Evolutionary conservation across 1,140 invertebrate species (phyloP).

Genomic region (Ylistrum balloti): DNA sequence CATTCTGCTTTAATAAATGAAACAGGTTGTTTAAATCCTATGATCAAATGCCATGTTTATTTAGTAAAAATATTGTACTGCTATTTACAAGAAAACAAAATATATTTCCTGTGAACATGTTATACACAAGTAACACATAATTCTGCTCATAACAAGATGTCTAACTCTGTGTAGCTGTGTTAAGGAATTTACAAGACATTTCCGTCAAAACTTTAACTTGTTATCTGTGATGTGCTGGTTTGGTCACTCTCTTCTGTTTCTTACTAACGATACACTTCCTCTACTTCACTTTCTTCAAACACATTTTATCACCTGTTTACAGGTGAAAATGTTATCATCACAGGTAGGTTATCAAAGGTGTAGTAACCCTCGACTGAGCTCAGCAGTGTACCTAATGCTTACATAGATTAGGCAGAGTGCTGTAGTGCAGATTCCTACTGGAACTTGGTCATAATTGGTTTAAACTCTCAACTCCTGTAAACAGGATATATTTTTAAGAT

Average conservation of each 20-base stretch:
- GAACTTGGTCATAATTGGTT: no score
- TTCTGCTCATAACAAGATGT: background rate
- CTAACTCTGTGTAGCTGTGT: background rate
- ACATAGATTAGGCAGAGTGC: background rate
- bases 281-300: constrained; percentile 24
- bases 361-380: background rate
- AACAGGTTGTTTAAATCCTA: no score
- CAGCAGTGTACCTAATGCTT: background rate
- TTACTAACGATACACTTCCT: background rate
- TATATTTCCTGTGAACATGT: constrained; percentile 26
- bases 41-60: no score
- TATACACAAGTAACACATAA: background rate
- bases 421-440: background rate
- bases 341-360: constrained; percentile 24
- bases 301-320: constrained; percentile 24
- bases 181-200: background rate
- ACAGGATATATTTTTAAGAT: no score
- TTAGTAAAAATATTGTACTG: no score
- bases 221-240: constrained; percentile 43
- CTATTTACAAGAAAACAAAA: background rate
- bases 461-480: no score
- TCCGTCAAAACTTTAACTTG: background rate
- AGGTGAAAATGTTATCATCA: background rate
- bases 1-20: no score
- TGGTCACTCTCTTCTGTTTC: constrained; percentile 30